Evolutionary conservation across 2,888 invertebrate genomes (phyloP).

Genomic region (Melipona beecheii): DNA sequence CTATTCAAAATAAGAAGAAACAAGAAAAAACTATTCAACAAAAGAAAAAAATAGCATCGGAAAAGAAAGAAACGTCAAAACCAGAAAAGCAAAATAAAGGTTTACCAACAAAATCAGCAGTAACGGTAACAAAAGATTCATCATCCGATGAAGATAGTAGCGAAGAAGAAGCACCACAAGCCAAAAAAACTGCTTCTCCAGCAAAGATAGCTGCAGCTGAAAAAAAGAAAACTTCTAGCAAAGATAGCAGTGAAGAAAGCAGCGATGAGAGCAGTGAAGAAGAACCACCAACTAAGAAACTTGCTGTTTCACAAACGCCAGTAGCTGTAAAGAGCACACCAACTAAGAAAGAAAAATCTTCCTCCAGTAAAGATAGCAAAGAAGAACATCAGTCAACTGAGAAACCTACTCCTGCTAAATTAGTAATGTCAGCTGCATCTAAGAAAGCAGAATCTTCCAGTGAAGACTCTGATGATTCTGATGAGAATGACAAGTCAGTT

Average conservation of each 20-base stretch:
- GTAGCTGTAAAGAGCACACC: slow-evolving; percentile 17
- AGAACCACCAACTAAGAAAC: slow-evolving; percentile 63
- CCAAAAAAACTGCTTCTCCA: slow-evolving; percentile 10
- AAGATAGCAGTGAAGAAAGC: slow-evolving; percentile 82
- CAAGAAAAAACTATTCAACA: neutral
- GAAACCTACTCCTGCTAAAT: slow-evolving; percentile 80
- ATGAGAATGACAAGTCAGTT: slow-evolving; percentile 79
- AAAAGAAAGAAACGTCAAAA: slow-evolving; percentile 40
- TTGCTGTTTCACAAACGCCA: slow-evolving; percentile 16
- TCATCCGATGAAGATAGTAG: slow-evolving; percentile 83
- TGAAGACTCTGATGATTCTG: slow-evolving; percentile 76
- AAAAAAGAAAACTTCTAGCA: slow-evolving; percentile 73
- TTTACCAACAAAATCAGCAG: slow-evolving; percentile 22
- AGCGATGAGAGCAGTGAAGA: slow-evolving; percentile 83
- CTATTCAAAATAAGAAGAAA: slow-evolving; percentile 67
- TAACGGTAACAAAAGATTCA: slow-evolving; percentile 63
- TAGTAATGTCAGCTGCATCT: slow-evolving; percentile 35
- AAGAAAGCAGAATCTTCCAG: slow-evolving; percentile 70
- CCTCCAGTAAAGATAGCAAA: slow-evolving; percentile 82
- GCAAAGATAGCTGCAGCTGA: neutral
- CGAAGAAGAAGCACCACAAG: slow-evolving; percentile 72
- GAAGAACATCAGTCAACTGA: slow-evolving; percentile 65
- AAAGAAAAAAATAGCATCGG: slow-evolving; percentile 56
- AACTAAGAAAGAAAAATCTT: slow-evolving; percentile 76
- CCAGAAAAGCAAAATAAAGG: slow-evolving; percentile 53